Evolutionary conservation across 2,113 vertebrate species (phyloP).

Genomic region (Reinhardtius hippoglossoides): DNA sequence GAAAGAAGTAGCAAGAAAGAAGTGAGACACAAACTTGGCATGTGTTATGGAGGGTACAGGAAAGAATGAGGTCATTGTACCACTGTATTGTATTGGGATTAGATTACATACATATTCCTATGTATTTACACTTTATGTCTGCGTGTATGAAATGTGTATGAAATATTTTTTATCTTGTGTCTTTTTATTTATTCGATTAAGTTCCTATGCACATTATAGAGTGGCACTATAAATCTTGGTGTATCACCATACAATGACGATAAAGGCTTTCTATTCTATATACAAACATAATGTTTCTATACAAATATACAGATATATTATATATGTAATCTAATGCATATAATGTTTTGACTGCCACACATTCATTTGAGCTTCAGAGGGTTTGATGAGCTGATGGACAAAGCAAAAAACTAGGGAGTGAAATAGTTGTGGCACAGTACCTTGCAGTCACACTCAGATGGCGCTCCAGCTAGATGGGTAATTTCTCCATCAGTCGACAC

Average conservation of each 20-base stretch:
- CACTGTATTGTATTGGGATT: not conserved
- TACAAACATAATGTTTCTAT: too few relatives aligned
- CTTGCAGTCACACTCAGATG: conserved; percentile 97
- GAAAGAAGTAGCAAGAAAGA: not conserved
- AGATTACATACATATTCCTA: not conserved
- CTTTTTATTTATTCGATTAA: too few relatives aligned
- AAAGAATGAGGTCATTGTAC: too few relatives aligned
- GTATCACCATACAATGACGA: too few relatives aligned
- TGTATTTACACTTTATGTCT: not conserved
- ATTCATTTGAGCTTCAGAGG: not conserved
- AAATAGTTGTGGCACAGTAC: conserved; percentile 35
- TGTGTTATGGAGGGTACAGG: not conserved
- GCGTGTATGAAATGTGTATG: not conserved
- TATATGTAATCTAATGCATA: not conserved
- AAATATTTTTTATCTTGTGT: too few relatives aligned
- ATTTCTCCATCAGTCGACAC: conserved; percentile 98
- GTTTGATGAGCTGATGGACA: not conserved
- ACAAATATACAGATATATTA: too few relatives aligned
- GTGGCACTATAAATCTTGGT: too few relatives aligned
- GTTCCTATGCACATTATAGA: too few relatives aligned
- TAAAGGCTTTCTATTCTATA: too few relatives aligned
- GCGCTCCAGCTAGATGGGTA: conserved; percentile 91
- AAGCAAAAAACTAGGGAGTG: too few relatives aligned
- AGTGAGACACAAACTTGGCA: not conserved
- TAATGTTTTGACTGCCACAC: not conserved